Conservation (phyloP, 2,888 invertebrate genomes). For the Agonum fuliginosum region DNA sequence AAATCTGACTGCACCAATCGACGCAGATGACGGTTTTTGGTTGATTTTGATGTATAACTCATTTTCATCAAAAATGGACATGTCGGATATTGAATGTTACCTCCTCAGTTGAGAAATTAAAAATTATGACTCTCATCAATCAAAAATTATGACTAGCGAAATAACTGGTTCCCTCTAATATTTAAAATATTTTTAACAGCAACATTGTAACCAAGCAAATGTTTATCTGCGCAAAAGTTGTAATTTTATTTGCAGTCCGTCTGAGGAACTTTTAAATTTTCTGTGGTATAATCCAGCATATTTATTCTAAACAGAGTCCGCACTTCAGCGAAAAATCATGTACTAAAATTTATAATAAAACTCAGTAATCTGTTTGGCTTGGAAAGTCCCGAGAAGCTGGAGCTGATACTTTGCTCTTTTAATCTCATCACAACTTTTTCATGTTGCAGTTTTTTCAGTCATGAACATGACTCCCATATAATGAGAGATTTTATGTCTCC, state of each 20-base stretch:
- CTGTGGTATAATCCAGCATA: slow-evolving; percentile 7
- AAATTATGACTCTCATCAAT: too few species aligned
- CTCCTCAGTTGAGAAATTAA: too few species aligned
- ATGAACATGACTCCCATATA: slow-evolving; percentile 50
- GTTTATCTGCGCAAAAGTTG: too few species aligned
- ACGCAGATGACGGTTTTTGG: too few species aligned
- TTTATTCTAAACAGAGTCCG: slow-evolving; percentile 34
- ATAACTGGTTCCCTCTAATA: too few species aligned
- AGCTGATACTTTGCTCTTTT: slow-evolving; percentile 50
- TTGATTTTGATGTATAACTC: too few species aligned
- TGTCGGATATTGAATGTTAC: too few species aligned
- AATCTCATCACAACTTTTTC: slow-evolving; percentile 53
- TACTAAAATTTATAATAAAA: slow-evolving; percentile 53
- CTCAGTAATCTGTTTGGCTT: slow-evolving; percentile 48
- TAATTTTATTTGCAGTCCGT: background rate
- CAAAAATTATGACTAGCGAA: too few species aligned
- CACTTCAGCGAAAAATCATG: slow-evolving; percentile 29
- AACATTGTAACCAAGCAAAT: too few species aligned
- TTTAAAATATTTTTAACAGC: too few species aligned
- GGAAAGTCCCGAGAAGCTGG: slow-evolving; percentile 12
- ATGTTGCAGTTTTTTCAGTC: slow-evolving; percentile 49
- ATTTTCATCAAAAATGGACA: too few species aligned
- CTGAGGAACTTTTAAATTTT: slow-evolving; percentile 9
- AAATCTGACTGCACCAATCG: too few species aligned
- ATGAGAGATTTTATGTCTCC: slow-evolving; percentile 49